phyloP scores from a whole-genome alignment of 2,113 vertebrate species.

The Laticauda colubrina region DNA sequence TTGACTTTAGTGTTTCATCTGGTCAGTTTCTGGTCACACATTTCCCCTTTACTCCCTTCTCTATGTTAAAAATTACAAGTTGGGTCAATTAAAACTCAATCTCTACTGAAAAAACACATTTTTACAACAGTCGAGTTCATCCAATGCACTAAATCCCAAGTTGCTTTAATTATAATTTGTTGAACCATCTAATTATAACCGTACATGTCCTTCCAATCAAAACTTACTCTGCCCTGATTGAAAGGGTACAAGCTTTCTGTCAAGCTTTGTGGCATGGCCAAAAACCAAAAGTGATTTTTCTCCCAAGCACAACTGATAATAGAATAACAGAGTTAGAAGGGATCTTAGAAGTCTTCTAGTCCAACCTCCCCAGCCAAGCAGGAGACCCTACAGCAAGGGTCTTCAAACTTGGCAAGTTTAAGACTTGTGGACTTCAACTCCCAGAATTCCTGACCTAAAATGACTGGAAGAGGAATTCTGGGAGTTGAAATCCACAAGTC shows the following conservation, averaged over 20 bases:
- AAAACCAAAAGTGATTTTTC: background rate
- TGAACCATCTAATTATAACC: background rate
- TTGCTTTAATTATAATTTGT: no score
- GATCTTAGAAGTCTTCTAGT: no score
- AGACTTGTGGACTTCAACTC: no score
- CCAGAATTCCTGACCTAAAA: no score
- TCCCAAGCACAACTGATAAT: background rate
- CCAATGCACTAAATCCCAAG: background rate
- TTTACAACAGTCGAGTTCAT: background rate
- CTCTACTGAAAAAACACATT: background rate
- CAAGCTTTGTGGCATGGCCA: background rate
- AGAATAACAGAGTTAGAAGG: no score
- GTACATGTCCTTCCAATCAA: background rate
- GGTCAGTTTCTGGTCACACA: background rate
- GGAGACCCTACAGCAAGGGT: no score
- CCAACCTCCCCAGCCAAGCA: no score
- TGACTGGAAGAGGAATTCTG: no score
- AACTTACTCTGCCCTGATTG: background rate
- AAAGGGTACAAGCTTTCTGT: background rate
- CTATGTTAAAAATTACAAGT: background rate
- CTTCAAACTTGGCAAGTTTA: no score
- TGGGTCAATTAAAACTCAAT: background rate
- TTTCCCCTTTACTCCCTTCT: background rate
- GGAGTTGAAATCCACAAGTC: no score
- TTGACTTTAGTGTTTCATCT: background rate